A percentile compares a stretch with the other conserved stretches of the same genome.
Conservation (phyloP, 2,113 vertebrate species). For the Crypturellus undulatus region DNA sequence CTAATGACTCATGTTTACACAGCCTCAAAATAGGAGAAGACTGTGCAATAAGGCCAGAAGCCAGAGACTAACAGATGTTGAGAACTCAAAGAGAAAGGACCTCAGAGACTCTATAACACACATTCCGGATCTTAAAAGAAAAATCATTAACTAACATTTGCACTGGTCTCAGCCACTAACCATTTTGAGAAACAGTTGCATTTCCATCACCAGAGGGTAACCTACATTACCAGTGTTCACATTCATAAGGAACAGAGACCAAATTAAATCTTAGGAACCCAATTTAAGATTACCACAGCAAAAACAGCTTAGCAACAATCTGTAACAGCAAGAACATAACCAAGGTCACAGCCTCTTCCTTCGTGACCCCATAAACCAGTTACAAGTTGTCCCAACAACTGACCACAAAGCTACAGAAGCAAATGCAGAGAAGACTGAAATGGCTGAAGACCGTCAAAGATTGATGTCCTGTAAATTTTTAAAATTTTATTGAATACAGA, state of each 20-base stretch:
- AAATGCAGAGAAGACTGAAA: not conserved
- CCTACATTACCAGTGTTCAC: not conserved
- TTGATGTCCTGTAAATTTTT: not conserved
- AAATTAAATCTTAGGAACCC: slow-evolving; percentile 43
- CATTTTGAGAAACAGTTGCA: not conserved
- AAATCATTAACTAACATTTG: slow-evolving; percentile 47
- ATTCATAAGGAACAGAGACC: slow-evolving; percentile 38
- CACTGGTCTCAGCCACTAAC: not conserved
- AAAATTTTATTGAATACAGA: not conserved
- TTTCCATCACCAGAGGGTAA: not conserved
- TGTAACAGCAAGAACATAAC: not conserved
- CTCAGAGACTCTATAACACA: not conserved
- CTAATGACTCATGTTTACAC: not conserved
- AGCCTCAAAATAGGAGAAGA: not conserved
- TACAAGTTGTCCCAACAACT: not conserved
- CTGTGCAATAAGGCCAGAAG: not conserved
- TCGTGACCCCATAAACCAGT: slow-evolving; percentile 36
- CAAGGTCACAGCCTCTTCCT: slow-evolving; percentile 42
- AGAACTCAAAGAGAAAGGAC: not conserved
- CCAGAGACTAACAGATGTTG: not conserved
- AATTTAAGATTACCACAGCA: slow-evolving; percentile 33
- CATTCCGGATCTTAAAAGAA: not conserved
- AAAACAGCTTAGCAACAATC: slow-evolving; percentile 33
- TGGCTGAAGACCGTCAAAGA: not conserved
- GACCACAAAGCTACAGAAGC: not conserved